Conservation (phyloP, 2,888 invertebrate species). For the Galeopsomyia nigrocyanea region DNA sequence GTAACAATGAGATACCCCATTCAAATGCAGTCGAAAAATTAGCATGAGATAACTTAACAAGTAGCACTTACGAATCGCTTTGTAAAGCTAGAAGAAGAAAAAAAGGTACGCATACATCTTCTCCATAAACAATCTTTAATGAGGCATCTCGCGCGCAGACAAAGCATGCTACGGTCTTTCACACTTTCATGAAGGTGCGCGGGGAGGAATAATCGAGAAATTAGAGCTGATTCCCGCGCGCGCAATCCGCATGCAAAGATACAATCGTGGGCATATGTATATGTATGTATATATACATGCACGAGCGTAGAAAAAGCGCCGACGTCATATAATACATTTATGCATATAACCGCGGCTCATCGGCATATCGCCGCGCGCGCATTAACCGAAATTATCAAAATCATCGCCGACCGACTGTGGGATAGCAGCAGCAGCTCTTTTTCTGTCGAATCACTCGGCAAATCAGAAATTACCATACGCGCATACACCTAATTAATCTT, state of each 20-base stretch:
- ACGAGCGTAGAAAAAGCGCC: neutral
- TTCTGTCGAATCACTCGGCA: conserved; percentile 8
- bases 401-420: neutral
- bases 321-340: conserved; percentile 3
- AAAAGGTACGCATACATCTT: neutral
- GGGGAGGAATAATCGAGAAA: no score
- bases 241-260: no score
- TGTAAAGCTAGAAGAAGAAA: neutral
- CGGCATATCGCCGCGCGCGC: neutral
- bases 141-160: neutral
- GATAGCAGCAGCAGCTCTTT: neutral
- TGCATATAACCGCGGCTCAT: neutral
- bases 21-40: no score
- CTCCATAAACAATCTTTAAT: no score
- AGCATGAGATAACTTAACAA: neutral
- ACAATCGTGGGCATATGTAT: no score
- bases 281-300: no score
- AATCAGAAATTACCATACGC: conserved; percentile 2
- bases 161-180: neutral
- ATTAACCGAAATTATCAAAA: neutral
- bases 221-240: no score
- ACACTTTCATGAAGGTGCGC: no score
- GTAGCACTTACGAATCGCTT: neutral
- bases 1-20: no score
- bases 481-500: neutral